Percentiles rank a stretch among this genome's conserved stretches.
phyloP scores from a whole-genome alignment of 2,113 vertebrate species.

The Ibidorhyncha struthersii region DNA sequence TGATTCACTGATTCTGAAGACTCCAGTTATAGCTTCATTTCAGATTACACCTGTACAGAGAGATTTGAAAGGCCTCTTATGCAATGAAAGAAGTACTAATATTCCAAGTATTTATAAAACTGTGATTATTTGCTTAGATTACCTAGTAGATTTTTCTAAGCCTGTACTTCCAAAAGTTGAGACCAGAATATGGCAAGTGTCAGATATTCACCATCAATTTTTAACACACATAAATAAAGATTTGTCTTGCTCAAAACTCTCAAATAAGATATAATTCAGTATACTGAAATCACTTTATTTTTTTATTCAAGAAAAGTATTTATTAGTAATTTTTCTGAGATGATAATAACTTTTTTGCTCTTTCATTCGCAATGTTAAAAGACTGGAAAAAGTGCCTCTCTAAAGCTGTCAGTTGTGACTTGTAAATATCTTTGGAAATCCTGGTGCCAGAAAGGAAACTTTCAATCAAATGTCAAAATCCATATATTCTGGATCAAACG shows the following conservation, averaged over 20 bases:
- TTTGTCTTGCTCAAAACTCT: not conserved
- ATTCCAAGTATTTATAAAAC: not conserved
- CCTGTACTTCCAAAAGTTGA: not conserved
- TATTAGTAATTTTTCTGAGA: not conserved
- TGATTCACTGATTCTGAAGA: not conserved
- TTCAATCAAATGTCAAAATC: not conserved
- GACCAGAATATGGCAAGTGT: not conserved
- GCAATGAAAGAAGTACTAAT: not conserved
- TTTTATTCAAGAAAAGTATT: not conserved
- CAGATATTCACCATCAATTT: not conserved
- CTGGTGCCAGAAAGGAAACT: not conserved
- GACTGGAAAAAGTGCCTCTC: not conserved
- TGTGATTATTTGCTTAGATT: not conserved
- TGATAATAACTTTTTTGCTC: not conserved
- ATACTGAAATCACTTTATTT: not conserved
- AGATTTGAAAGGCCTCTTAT: not conserved
- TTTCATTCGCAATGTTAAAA: not conserved
- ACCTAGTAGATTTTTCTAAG: not conserved
- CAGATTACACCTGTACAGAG: not conserved
- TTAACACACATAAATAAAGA: not conserved
- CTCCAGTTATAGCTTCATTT: not conserved
- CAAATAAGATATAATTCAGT: not conserved
- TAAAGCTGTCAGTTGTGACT: not conserved
- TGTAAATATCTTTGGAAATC: not conserved
- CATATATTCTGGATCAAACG: not conserved